Evolutionary conservation across 2,888 invertebrate species (phyloP), one percentile per base, ranked within the genome.

Genomic region (Hypselothyrea guttata): DNA sequence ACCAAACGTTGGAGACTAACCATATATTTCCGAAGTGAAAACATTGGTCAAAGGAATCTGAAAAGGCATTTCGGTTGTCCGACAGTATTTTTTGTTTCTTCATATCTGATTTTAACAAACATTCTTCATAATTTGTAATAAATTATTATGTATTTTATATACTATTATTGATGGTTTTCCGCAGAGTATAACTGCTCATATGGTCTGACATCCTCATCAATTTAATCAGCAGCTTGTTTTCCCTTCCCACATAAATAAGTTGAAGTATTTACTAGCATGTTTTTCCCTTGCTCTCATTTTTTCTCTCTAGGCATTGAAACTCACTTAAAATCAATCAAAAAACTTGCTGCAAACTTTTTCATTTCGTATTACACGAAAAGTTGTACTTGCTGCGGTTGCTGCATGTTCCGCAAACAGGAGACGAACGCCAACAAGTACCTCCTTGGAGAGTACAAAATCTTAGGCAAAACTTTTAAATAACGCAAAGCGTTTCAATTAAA

Each of bases 321-420:
- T 40, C 28, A 18, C 27, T 46, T 40, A 16, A 38, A 62, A 54
- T 51, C 67, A 68, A 68, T 68, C 49, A 58, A 5, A n/a, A 68
- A 63, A 63, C 52, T 58, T 63, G n/a, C 7, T 34, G 31, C 11
- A 40, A 64, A 64, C 63, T 68, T 68, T 58, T 58, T 22, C 45
- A 22, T 49, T 37, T 52, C 42, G 11, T 8, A 15, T 13, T 22
- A 33, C 34, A 31, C 3, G 3, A 45, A 63, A 47, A 52, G 35
- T 22, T 54, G 41, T 11, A 11, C 11, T 40, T 37, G 33, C 56
- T 45, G 30, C 28, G 56, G 38, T 38, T 34, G 38, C 38, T 22
- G 33, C 31, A 11, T 28, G 33, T 40, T 16, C 47, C 22, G 22
- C 22, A 22, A 22, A 22, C 5, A 22, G 22, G 2, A 5, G 2